Evolutionary conservation across 2,888 invertebrate species (phyloP).

Genomic region (Ochropacha duplaris): DNA sequence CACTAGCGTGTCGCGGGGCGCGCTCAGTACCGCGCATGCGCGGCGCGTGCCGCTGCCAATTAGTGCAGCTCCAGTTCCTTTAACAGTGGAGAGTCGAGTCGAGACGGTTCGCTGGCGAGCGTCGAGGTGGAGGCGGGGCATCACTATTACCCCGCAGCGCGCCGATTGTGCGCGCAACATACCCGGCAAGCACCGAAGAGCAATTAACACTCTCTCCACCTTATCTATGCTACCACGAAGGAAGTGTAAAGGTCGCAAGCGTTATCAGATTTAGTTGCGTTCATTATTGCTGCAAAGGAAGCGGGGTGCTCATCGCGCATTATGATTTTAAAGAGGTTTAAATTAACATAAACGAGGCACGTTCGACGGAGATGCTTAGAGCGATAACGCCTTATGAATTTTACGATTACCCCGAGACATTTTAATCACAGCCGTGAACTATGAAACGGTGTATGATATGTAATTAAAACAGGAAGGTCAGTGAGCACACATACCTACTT

Average conservation of each 20-base stretch:
- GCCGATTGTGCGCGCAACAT: conserved; percentile 46
- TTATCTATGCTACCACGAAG: conserved; percentile 52
- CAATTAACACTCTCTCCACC: conserved; percentile 66
- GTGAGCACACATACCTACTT: conserved; percentile 68
- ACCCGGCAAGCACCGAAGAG: conserved; percentile 26
- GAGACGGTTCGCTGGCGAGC: conserved; percentile 66
- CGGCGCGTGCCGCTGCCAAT: conserved; percentile 80
- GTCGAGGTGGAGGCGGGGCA: conserved; percentile 36
- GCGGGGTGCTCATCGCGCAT: conserved; percentile 63
- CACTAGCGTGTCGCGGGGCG: conserved; percentile 69
- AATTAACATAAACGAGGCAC: conserved; percentile 71
- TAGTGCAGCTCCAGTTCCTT: conserved; percentile 81
- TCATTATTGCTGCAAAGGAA: conserved; percentile 71
- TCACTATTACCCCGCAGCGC: conserved; percentile 43
- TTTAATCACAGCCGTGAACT: conserved; percentile 81
- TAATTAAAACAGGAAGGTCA: conserved; percentile 81
- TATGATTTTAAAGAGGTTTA: conserved; percentile 72
- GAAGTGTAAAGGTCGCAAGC: conserved; percentile 78
- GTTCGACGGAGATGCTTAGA: conserved; percentile 53
- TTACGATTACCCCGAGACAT: conserved; percentile 63
- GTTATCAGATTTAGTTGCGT: conserved; percentile 77
- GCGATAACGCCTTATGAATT: conserved; percentile 67
- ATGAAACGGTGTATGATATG: conserved; percentile 66
- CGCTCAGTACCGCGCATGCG: conserved; percentile 53
- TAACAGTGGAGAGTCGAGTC: conserved; percentile 64